A percentile compares a stretch with the other conserved stretches of the same genome.
Conservation (phyloP, 2,113 vertebrate species). For the Poeciliopsis prolifica region DNA sequence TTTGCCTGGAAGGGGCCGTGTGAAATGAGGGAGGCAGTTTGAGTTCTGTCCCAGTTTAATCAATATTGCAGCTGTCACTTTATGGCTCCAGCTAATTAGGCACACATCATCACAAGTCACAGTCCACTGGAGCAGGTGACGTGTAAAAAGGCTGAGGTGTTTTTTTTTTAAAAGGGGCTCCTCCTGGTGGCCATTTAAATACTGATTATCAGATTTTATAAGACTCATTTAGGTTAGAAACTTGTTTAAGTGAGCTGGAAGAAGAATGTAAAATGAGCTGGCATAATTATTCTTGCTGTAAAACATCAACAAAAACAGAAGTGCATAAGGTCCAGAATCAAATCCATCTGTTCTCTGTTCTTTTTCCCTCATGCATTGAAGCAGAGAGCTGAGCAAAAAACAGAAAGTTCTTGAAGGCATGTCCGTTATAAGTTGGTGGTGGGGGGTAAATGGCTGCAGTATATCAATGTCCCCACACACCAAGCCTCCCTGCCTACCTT, state of each 20-base stretch:
- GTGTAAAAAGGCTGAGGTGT: neutral
- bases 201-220: neutral
- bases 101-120: neutral
- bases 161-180: neutral
- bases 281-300: neutral
- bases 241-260: neutral
- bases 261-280: neutral
- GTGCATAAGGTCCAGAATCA: conserved; percentile 32
- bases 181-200: neutral
- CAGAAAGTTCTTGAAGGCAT: conserved; percentile 45
- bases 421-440: conserved; percentile 43
- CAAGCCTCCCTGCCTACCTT: conserved; percentile 21
- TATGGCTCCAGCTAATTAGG: neutral
- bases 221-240: neutral
- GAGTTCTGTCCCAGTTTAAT: neutral
- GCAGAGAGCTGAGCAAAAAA: conserved; percentile 56
- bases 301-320: neutral
- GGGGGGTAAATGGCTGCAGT: conserved; percentile 69
- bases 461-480: conserved; percentile 56
- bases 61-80: neutral
- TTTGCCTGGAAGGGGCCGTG: neutral
- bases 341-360: conserved; percentile 35
- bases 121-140: neutral
- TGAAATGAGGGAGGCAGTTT: neutral
- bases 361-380: conserved; percentile 33